Base-by-base conservation (phyloP, 2,888 invertebrate species). In the Slavum lentiscoides region DNA sequence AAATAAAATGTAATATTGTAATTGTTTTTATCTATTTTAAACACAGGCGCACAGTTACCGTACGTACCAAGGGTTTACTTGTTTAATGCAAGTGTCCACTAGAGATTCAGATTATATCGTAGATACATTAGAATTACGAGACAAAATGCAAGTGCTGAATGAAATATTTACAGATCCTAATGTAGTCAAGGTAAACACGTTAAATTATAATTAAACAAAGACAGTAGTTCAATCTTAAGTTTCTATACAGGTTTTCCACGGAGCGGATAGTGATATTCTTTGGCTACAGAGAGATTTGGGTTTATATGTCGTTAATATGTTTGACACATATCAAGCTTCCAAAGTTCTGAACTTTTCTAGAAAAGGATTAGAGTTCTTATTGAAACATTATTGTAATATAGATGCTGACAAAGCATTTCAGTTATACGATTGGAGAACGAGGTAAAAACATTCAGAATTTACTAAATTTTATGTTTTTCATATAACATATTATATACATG, bases 261-360 rank as follows among this genome's bases (percentile, higher is more conserved):
- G 98, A 15, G 94, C 96, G 0, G 92, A 94, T 82, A 88, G 86
- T 82, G 98, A 99, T 86, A 89, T 99, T 23, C 88, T 91, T 55
- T 99, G 99, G 98, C 88, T 99, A 53, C 99, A 99, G 86, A 89
- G 96, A 21, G 99, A 99, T 89, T 91, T 98, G 81, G 94, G 96
- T 0, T 86, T 99, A 2, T 99, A 99, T 86, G 88, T 99, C 4
- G 97, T 99, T 0, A 97, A 98, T 84, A 90, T 99, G 91, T 98
- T 99, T 86, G 99, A 99, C 87, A 99, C 98, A 0, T 91, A 95
- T 85, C 92, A 93, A 85, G 98, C 97, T 0, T 92, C 95, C 0
- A 91, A 92, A 83, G 88, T 90, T 4, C 88, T 98, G 0, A 89
- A 90, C 39, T 88, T 93, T 83, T 88, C 91, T 0, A 90, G 91